Percentiles rank a stretch among this genome's conserved stretches.
phyloP scores from a whole-genome alignment of 1,140 invertebrate species.

The Pachyrhynchus sulphureomaculatus region DNA sequence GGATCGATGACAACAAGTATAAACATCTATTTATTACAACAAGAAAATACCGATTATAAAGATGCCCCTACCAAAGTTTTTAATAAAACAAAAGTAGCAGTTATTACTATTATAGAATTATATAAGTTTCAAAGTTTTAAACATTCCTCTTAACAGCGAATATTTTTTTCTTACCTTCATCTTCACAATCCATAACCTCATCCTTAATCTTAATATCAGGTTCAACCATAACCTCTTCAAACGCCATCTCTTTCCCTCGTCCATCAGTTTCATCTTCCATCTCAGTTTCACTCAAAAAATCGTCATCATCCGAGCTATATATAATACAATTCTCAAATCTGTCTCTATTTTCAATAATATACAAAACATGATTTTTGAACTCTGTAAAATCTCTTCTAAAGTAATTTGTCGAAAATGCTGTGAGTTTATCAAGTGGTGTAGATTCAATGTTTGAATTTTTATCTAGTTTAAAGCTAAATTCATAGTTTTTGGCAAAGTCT shows the following conservation, averaged over 20 bases:
- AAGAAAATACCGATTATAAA: no score
- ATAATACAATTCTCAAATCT: constrained; percentile 3
- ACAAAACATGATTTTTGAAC: constrained; percentile 43
- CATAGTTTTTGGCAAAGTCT: constrained; percentile 46
- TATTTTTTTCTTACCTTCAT: constrained; percentile 24
- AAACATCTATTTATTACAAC: no score
- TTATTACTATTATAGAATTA: not conserved
- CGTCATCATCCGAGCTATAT: constrained; percentile 25
- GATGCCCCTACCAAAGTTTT: no score
- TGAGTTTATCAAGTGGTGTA: constrained; percentile 42
- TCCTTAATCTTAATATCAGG: constrained; percentile 47
- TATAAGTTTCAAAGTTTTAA: not conserved
- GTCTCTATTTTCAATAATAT: constrained; percentile 43
- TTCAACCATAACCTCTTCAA: constrained; percentile 45
- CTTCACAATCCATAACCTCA: constrained; percentile 36
- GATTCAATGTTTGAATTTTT: constrained; percentile 37
- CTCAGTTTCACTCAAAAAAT: constrained; percentile 39
- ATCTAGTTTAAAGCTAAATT: constrained; percentile 43
- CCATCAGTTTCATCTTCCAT: constrained; percentile 12
- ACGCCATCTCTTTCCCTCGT: constrained; percentile 28
- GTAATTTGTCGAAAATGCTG: constrained; percentile 44
- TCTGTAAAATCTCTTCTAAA: constrained; percentile 46
- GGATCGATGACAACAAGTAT: no score
- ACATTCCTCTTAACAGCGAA: no score
- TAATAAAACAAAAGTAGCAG: no score